Evolutionary conservation across 2,888 invertebrate genomes (phyloP), one percentile per base, ranked within the genome.

Genomic region (Cosmia pyralina): DNA sequence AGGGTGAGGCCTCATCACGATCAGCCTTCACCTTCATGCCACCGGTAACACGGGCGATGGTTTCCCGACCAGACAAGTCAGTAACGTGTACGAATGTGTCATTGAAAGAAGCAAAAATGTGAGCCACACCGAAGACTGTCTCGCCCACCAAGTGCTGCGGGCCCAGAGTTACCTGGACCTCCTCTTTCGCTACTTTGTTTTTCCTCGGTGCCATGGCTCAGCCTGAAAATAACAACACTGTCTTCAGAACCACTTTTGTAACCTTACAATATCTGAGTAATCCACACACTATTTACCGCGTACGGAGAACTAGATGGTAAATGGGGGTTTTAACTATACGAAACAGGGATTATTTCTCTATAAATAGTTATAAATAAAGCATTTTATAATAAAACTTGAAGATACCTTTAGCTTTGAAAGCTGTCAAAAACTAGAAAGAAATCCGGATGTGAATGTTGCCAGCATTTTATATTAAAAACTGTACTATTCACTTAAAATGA

Each of bases 1-100:
- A 99, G 64, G 99, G 99, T 63, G 99, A 99, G 84, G 99, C 99
- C 96, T 99, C 99, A 96, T 99, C 99, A 97, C 99, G 98, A 97
- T 99, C 99, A 89, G 99, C 99, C 96, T 99, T 99, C 63, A 99
- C 99, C 97, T 99, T 99, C 99, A 99, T 99, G 79, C 99, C 99
- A 89, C 99, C 99, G 88, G 99, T 99, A 70, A 99, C 99, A 92
- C 99, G 97, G 85, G 98, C 98, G 90, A 98, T 98, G 22, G 98
- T 98, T 97, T 98, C 98, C 91, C 98, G 98, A 88, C 99, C 99
- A 75, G 99, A 99, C 90, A 99, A 97, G 96, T 99, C 99, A 22
- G 99, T 99, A 81, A 99, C 99, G 96, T 99, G 99, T 64, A 99
- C 99, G 94, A 99, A 99, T 69, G 99, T 99, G 95, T 99, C 99